Evolutionary conservation across 2,113 vertebrate species (phyloP).

Genomic region (Alligator mississippiensis): DNA sequence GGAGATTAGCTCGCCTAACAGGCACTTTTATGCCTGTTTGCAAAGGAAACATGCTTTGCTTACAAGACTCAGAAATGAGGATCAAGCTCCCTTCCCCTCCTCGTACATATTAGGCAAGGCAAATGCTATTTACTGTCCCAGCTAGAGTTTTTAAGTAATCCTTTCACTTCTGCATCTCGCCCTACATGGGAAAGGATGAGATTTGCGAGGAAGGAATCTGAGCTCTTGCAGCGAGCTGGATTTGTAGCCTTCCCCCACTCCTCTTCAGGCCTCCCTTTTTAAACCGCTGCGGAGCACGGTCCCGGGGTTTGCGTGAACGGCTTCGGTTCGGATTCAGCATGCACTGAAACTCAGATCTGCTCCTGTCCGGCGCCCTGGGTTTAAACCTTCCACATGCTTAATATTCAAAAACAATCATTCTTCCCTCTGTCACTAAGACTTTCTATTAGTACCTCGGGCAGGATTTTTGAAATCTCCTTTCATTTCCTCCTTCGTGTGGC

Average conservation of each 20-base stretch:
- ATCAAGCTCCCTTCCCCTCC: background rate
- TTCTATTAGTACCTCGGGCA: background rate
- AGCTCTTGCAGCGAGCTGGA: background rate
- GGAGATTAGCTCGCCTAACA: background rate
- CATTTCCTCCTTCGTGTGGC: background rate
- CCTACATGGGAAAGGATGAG: background rate
- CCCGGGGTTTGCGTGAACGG: background rate
- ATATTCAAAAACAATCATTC: background rate
- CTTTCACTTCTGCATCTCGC: background rate
- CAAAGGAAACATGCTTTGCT: background rate
- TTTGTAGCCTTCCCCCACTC: background rate
- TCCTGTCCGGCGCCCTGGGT: background rate
- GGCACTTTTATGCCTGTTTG: background rate
- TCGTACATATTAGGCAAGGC: rapidly evolving
- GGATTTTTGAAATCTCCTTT: background rate
- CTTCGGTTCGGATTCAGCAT: background rate
- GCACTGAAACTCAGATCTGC: background rate
- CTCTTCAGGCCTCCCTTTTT: background rate
- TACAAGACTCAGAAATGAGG: rapidly evolving
- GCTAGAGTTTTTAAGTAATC: background rate
- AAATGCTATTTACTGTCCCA: background rate
- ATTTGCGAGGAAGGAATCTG: background rate
- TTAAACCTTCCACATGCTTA: background rate
- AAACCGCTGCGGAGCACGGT: background rate
- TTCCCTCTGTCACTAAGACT: background rate